These are phyloP conservation scores for Ctenicera cuprea DNA, from an alignment of 2,888 invertebrate genomes.

Conservation along the genomic window DNA sequence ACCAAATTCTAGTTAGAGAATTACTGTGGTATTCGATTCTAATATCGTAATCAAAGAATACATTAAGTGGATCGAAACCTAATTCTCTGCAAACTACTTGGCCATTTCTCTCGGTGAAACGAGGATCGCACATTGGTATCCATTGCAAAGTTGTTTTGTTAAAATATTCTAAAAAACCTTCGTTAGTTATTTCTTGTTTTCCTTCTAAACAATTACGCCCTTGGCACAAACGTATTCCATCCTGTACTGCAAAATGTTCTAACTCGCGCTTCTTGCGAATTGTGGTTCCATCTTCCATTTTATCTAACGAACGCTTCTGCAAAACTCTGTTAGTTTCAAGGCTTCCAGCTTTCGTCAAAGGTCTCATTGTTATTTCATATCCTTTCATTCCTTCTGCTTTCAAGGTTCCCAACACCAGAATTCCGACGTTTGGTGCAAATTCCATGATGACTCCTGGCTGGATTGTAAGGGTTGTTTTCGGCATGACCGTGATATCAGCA, in stretches of 20 bases:
- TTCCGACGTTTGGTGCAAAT: slow-evolving; percentile 96
- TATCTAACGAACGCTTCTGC: slow-evolving; percentile 71
- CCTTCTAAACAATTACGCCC: slow-evolving; percentile 81
- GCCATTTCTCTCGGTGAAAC: slow-evolving; percentile 97
- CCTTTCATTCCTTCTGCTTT: slow-evolving; percentile 87
- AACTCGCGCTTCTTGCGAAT: slow-evolving; percentile 73
- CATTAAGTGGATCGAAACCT: slow-evolving; percentile 91
- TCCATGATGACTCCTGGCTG: slow-evolving; percentile 93
- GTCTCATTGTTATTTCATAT: slow-evolving; percentile 86
- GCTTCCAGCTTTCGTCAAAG: slow-evolving; percentile 71
- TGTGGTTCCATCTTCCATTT: slow-evolving; percentile 58
- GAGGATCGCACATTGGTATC: slow-evolving; percentile 96
- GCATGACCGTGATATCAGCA: slow-evolving; percentile 98
- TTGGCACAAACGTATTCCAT: slow-evolving; percentile 87
- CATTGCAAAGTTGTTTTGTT: slow-evolving; percentile 96
- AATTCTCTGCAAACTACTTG: slow-evolving; percentile 97
- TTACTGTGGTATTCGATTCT: slow-evolving; percentile 93
- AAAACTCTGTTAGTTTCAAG: slow-evolving; percentile 66
- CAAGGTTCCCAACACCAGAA: slow-evolving; percentile 93
- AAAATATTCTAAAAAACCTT: slow-evolving; percentile 96
- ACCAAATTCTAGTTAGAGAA: slow-evolving; percentile 90
- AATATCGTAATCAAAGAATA: slow-evolving; percentile 89
- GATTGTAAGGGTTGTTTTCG: slow-evolving; percentile 89
- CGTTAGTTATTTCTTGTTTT: slow-evolving; percentile 76
- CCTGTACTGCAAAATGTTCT: slow-evolving; percentile 75